Conservation (phyloP, 1,140 invertebrate species). For the Lerema accius region DNA sequence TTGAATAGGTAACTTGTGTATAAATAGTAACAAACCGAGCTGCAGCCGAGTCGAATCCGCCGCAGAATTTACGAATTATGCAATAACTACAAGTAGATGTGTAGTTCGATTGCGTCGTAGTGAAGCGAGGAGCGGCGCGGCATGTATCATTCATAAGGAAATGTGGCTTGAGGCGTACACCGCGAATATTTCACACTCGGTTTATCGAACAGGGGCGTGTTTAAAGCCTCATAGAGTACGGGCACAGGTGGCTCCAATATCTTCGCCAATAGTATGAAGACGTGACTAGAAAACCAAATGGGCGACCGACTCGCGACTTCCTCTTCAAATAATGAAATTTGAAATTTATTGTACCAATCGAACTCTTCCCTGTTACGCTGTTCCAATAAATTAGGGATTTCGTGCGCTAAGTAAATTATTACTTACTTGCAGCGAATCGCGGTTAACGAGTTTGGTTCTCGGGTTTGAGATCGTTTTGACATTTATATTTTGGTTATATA, state of each 20-base stretch:
- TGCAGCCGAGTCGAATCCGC: slow-evolving; percentile 41
- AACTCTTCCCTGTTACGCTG: slow-evolving; percentile 62
- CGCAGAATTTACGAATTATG: slow-evolving; percentile 53
- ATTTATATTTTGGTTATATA: slow-evolving; percentile 6
- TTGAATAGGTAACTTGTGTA: slow-evolving; percentile 28
- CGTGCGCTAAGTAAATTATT: slow-evolving; percentile 46
- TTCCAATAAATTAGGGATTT: slow-evolving; percentile 63
- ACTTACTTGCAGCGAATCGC: slow-evolving; percentile 43
- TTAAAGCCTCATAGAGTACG: slow-evolving; percentile 79
- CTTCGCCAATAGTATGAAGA: slow-evolving; percentile 79
- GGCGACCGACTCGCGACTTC: slow-evolving; percentile 76
- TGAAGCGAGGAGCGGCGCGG: slow-evolving; percentile 52
- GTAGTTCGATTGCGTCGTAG: slow-evolving; percentile 49
- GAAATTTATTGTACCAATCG: slow-evolving; percentile 76
- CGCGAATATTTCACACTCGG: slow-evolving; percentile 79
- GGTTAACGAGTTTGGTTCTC: slow-evolving; percentile 21
- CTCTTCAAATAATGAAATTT: slow-evolving; percentile 82
- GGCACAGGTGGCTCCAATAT: slow-evolving; percentile 79
- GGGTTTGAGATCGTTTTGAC: slow-evolving; percentile 12
- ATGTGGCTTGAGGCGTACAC: slow-evolving; percentile 66
- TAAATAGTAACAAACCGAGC: slow-evolving; percentile 26
- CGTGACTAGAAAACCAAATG: slow-evolving; percentile 79
- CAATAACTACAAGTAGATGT: slow-evolving; percentile 53
- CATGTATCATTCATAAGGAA: slow-evolving; percentile 81
- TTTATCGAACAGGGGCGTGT: slow-evolving; percentile 77